Conservation (phyloP, 2,113 vertebrate genomes). For the Montifringilla adamsi region DNA sequence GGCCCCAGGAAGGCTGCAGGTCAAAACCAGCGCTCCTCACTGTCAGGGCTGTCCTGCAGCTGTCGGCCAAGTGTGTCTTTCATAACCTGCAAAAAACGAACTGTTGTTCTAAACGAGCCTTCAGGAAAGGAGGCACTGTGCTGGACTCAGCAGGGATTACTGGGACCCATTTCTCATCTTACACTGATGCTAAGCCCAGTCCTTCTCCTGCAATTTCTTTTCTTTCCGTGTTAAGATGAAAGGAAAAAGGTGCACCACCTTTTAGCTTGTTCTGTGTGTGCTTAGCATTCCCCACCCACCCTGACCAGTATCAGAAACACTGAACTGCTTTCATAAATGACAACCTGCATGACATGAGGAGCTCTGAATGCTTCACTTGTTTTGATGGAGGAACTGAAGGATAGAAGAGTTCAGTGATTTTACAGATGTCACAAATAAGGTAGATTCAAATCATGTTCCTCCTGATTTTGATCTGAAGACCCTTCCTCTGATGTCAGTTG, state of each 20-base stretch:
- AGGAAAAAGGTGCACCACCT: neutral
- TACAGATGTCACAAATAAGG: neutral
- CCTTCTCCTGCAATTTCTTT: neutral
- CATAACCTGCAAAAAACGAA: neutral
- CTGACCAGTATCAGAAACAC: neutral
- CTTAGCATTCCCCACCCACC: neutral
- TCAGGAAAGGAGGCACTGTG: neutral
- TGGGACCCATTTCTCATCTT: neutral
- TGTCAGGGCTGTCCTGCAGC: neutral
- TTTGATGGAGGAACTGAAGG: neutral
- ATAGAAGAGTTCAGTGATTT: neutral
- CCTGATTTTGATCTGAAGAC: neutral
- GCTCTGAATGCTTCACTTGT: neutral
- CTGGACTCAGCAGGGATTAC: neutral
- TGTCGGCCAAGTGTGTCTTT: neutral
- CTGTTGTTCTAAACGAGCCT: neutral
- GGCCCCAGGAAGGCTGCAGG: neutral
- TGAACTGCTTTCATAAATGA: neutral
- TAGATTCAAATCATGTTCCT: neutral
- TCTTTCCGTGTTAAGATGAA: neutral
- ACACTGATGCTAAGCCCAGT: neutral
- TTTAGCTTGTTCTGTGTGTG: neutral
- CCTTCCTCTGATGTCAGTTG: neutral
- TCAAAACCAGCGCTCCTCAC: fast-evolving
- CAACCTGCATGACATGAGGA: neutral